Conservation (phyloP, 1,140 invertebrate genomes). For the Globodera rostochiensis region DNA sequence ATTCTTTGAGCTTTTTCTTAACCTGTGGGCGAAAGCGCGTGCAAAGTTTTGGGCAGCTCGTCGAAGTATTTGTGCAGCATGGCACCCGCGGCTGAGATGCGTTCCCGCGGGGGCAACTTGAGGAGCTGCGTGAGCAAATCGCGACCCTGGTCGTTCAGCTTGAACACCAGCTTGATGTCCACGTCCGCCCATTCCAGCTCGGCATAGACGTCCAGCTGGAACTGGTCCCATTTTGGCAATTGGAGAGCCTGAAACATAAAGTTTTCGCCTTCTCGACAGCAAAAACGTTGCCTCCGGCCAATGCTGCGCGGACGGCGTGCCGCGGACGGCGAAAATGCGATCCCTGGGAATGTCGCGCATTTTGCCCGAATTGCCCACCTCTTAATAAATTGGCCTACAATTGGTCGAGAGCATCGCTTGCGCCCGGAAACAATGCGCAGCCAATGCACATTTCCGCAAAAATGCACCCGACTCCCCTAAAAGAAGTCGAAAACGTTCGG, state of each 20-base stretch:
- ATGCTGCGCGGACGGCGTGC: constrained; percentile 80
- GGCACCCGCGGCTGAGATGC: constrained; percentile 84
- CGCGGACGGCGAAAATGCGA: constrained; percentile 91
- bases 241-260: neutral
- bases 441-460: constrained; percentile 96
- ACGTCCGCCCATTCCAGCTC: constrained; percentile 54
- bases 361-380: neutral
- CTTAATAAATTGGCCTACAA: constrained; percentile 74
- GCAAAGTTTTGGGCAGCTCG: constrained; percentile 39
- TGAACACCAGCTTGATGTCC: constrained; percentile 41
- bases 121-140: constrained; percentile 79
- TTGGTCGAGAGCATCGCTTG: constrained; percentile 90
- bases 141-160: constrained; percentile 43
- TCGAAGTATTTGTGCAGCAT: constrained; percentile 82
- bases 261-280: constrained; percentile 49
- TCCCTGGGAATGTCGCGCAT: constrained; percentile 67
- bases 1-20: neutral
- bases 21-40: constrained; percentile 40
- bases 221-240: constrained; percentile 50
- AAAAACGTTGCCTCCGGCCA: constrained; percentile 78
- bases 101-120: constrained; percentile 84
- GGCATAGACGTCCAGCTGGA: constrained; percentile 48
- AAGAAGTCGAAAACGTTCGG: constrained; percentile 20
- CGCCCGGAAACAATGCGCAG: constrained; percentile 90
- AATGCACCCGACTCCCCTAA: constrained; percentile 90